Conservation (phyloP, 1,140 invertebrate species). For the Drosophila pectinifera region DNA sequence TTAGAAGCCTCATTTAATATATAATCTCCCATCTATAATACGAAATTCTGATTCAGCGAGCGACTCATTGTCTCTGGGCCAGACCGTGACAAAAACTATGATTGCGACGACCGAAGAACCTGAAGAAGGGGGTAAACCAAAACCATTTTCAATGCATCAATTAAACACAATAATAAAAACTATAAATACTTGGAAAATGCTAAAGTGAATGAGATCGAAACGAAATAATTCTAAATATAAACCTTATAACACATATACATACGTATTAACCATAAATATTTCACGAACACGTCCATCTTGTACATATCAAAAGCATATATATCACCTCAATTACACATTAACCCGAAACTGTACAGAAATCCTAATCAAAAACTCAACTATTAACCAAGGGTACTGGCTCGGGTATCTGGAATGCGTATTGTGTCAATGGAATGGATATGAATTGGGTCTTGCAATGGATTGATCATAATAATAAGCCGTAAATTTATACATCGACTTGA, state of each 20-base stretch:
- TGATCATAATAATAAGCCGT: slow-evolving; percentile 12
- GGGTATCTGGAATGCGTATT: slow-evolving; percentile 13
- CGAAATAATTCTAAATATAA: slow-evolving; percentile 40
- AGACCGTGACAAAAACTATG: slow-evolving; percentile 73
- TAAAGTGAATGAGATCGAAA: slow-evolving; percentile 31
- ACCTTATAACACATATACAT: background rate
- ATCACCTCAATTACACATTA: slow-evolving; percentile 7
- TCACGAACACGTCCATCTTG: slow-evolving; percentile 19
- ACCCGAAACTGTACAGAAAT: slow-evolving; percentile 30
- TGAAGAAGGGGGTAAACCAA: slow-evolving; percentile 75
- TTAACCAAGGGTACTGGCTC: slow-evolving; percentile 33
- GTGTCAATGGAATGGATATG: slow-evolving; percentile 11
- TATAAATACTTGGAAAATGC: slow-evolving; percentile 29
- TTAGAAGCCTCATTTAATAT: slow-evolving; percentile 27
- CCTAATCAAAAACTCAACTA: slow-evolving; percentile 11
- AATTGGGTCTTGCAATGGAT: slow-evolving; percentile 7
- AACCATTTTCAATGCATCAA: slow-evolving; percentile 56
- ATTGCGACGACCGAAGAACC: slow-evolving; percentile 70
- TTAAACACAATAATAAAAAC: slow-evolving; percentile 27
- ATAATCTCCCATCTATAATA: slow-evolving; percentile 43
- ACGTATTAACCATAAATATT: slow-evolving; percentile 29
- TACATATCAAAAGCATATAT: slow-evolving; percentile 26
- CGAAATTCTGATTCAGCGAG: slow-evolving; percentile 60
- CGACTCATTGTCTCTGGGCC: slow-evolving; percentile 62
- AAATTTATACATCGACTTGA: slow-evolving; percentile 15